Conservation (phyloP, 2,888 invertebrate species). For the Caenorhabditis becei region DNA sequence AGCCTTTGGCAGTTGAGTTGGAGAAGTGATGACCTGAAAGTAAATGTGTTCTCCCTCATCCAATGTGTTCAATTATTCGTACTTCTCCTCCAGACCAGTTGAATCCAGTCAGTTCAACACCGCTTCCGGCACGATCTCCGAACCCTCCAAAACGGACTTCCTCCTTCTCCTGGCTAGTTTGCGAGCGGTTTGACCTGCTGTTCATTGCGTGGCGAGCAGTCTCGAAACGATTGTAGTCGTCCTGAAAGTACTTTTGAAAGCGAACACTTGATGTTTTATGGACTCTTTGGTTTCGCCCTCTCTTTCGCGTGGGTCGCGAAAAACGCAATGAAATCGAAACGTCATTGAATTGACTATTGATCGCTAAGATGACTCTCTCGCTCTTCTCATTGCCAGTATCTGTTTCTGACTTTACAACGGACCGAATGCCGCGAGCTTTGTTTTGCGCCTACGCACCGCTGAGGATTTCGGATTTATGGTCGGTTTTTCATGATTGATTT, state of each 20-base stretch:
- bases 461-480: slow-evolving; percentile 26
- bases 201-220: slow-evolving; percentile 71
- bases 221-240: slow-evolving; percentile 80
- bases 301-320: slow-evolving; percentile 39
- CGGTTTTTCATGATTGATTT: slow-evolving; percentile 54
- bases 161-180: slow-evolving; percentile 67
- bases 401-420: slow-evolving; percentile 63
- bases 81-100: slow-evolving; percentile 80
- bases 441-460: slow-evolving; percentile 62
- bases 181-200: slow-evolving; percentile 30
- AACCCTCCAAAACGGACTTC: slow-evolving; percentile 78
- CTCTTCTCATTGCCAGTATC: slow-evolving; percentile 48
- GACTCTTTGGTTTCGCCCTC: slow-evolving; percentile 14
- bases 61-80: background rate
- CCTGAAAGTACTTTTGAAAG: slow-evolving; percentile 65
- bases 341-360: slow-evolving; percentile 64
- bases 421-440: slow-evolving; percentile 55
- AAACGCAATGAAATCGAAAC: slow-evolving; percentile 55
- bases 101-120: slow-evolving; percentile 77
- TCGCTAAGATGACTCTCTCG: slow-evolving; percentile 39
- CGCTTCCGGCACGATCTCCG: slow-evolving; percentile 79
- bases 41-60: background rate
- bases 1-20: slow-evolving; percentile 71
- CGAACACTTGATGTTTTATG: slow-evolving; percentile 33
- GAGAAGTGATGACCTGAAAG: slow-evolving; percentile 74